phyloP scores from a whole-genome alignment of 92 coral and sea anemone genomes.

The Paramuricea clavata region DNA sequence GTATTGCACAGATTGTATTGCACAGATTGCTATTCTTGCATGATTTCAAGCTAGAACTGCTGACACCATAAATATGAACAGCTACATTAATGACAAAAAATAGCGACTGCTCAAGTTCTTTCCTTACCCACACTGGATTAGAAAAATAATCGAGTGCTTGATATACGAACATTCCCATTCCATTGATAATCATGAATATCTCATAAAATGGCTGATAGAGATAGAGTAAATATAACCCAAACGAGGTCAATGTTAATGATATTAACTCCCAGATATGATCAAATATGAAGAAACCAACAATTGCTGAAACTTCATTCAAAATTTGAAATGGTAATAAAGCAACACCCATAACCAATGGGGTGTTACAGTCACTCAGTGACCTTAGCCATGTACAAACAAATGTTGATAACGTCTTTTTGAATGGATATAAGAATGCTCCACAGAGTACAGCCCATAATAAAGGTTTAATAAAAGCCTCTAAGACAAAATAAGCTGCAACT shows the following conservation, averaged over 20 bases:
- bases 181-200: slow-evolving; percentile 76
- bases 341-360: slow-evolving; percentile 91
- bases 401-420: slow-evolving; percentile 86
- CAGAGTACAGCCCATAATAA: slow-evolving; percentile 98
- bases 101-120: not conserved
- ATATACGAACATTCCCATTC: slow-evolving; percentile 70
- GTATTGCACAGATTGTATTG: too few species aligned
- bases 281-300: slow-evolving; percentile 81
- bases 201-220: slow-evolving; percentile 88
- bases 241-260: slow-evolving; percentile 60
- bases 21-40: too few species aligned
- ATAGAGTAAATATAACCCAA: slow-evolving; percentile 74
- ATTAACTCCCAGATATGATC: slow-evolving; percentile 74
- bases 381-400: slow-evolving; percentile 84
- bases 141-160: slow-evolving; percentile 81
- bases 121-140: slow-evolving; percentile 85
- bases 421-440: slow-evolving; percentile 96
- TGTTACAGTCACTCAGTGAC: slow-evolving; percentile 82
- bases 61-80: too few species aligned
- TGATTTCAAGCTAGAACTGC: too few species aligned
- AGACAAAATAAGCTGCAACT: slow-evolving; percentile 91
- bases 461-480: slow-evolving; percentile 92
- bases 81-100: too few species aligned
- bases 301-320: slow-evolving; percentile 78
- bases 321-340: slow-evolving; percentile 87